Base-by-base conservation (phyloP, 2,888 invertebrate genomes). In the Habrosyne pyritoides region DNA sequence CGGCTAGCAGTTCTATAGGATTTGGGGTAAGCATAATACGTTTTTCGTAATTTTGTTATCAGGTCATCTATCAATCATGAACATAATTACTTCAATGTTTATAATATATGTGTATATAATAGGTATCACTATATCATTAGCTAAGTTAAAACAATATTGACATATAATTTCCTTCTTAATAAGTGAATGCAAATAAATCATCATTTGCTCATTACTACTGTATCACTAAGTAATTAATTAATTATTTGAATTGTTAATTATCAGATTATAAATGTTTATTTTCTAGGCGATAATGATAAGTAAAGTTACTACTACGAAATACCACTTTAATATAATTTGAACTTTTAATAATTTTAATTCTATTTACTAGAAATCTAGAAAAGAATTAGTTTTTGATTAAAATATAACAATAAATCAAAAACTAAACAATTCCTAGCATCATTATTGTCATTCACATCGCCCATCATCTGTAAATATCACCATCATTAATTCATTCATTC, bases 401-500 rank as follows among this genome's bases (percentile, higher is more conserved):
- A 7, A 24, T 24, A 3, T 5, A 24, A 24, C 24, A 24, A 24
- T 46, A 14, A 42, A 46, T 33, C 28, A 53, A 36, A 47, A 54
- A 47, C 14, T 36, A 1, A n/a, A n/a, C n/a, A n/a, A n/a, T n/a
- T n/a, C n/a, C n/a, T n/a, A n/a, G n/a, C n/a, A n/a, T 66, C 66
- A 36, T 36, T 73, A 64, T 61, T 64, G 60, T 54, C 65, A 66
- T 75, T 71, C 73, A 63, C 61, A 64, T 63, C 66, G 68, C 75
- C 68, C 64, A 59, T 71, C 87, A 84, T 73, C 77, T 91, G 91
- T 91, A 91, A 85, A 91, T 91, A 90, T 80, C 89, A 81, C 81
- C 86, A 81, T 82, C 86, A 84, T 78, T n/a, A n/a, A n/a, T n/a
- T 77, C 91, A 85, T 86, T 87, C 81, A 88, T 94, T 94, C 79